Percentiles rank a stretch among this genome's conserved stretches.
Evolutionary conservation across 1,140 invertebrate genomes (phyloP).

Genomic region (Cryptotermes secundus): DNA sequence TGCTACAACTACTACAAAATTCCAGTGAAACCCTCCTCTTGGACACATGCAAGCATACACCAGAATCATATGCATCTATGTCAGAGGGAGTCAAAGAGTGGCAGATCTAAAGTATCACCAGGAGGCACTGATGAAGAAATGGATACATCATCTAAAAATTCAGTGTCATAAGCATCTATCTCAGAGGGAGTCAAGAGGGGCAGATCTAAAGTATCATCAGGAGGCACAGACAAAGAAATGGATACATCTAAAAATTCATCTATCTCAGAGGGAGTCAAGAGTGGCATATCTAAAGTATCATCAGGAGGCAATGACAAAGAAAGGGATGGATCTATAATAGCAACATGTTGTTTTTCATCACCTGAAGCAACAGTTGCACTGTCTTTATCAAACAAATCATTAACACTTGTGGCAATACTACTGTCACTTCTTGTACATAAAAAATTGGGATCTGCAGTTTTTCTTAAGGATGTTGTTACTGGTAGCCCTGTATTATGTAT

Average conservation of each 20-base stretch:
- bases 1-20: conserved; percentile 52
- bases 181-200: not conserved
- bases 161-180: not conserved
- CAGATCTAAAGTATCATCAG: not conserved
- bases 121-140: too few relatives aligned
- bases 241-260: too few relatives aligned
- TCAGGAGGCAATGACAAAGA: too few relatives aligned
- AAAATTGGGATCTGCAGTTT: not conserved
- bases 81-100: conserved; percentile 34
- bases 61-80: conserved; percentile 38
- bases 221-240: not conserved
- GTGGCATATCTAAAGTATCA: too few relatives aligned
- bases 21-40: conserved; percentile 55
- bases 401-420: not conserved
- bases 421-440: not conserved
- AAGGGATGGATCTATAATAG: not conserved
- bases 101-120: conserved; percentile 25
- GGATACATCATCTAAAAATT: not conserved
- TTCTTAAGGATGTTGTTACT: too few relatives aligned
- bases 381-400: not conserved
- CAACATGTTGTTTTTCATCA: conserved; percentile 15
- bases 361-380: not conserved
- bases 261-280: too few relatives aligned
- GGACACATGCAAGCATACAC: conserved; percentile 57
- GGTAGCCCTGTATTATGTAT: conserved; percentile 42